Evolutionary conservation across 1,140 invertebrate genomes (phyloP).

Genomic region (Drosophila pseudoananassae): DNA sequence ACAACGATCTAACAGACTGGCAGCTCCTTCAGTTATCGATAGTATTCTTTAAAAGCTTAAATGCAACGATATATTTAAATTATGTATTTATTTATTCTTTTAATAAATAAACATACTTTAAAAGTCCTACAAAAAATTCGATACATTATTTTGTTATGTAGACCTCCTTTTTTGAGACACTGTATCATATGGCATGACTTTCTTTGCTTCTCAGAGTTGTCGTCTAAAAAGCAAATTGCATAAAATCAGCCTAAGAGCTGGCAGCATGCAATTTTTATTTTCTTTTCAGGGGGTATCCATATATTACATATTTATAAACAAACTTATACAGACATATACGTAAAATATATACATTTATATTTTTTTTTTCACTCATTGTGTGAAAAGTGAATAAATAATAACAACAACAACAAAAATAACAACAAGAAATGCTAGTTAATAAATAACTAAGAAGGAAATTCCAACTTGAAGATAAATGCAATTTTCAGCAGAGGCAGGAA

Average conservation of each 20-base stretch:
- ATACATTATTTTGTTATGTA: too few species aligned
- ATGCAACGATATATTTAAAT: too few species aligned
- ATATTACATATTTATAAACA: not conserved
- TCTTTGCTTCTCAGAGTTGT: slow-evolving; percentile 8
- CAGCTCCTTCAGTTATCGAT: too few species aligned
- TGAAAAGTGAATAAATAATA: not conserved
- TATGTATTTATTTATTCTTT: too few species aligned
- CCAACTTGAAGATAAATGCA: slow-evolving; percentile 76
- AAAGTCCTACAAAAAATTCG: too few species aligned
- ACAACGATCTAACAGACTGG: too few species aligned
- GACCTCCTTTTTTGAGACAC: not conserved
- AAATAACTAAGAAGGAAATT: slow-evolving; percentile 46
- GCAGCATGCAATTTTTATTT: slow-evolving; percentile 38
- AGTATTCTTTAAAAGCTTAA: too few species aligned
- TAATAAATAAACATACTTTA: too few species aligned
- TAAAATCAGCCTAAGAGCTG: slow-evolving; percentile 61
- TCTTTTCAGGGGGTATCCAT: slow-evolving; percentile 8
- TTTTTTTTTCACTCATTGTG: not conserved
- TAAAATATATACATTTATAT: not conserved
- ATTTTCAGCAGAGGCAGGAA: slow-evolving; percentile 57
- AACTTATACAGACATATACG: not conserved
- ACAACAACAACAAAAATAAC: slow-evolving; percentile 20
- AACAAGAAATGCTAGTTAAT: slow-evolving; percentile 17
- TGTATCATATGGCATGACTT: not conserved
- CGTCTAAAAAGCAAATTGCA: slow-evolving; percentile 43